A percentile compares a stretch with the other conserved stretches of the same genome.
Conservation (phyloP, 1,140 invertebrate species). For the Thrips palmi region DNA sequence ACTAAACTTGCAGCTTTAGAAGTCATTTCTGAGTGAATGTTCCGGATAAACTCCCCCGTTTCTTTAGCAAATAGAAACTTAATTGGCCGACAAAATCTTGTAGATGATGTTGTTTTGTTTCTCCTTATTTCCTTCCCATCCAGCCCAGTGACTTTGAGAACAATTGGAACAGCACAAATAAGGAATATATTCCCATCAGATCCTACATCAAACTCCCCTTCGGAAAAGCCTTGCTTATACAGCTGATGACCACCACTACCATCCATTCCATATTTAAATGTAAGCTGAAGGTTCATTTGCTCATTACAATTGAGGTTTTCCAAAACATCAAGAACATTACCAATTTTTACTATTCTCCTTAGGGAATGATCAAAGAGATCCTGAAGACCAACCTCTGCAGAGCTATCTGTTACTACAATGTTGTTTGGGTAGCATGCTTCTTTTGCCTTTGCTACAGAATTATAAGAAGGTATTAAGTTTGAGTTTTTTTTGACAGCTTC, state of each 20-base stretch:
- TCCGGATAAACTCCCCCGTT: slow-evolving; percentile 17
- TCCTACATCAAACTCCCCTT: neutral
- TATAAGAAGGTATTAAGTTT: too few species aligned
- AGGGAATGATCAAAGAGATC: too few species aligned
- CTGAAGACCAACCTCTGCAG: too few species aligned
- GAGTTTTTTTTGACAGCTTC: too few species aligned
- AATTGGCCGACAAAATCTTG: slow-evolving; percentile 14
- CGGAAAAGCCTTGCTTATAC: slow-evolving; percentile 7
- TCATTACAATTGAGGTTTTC: too few species aligned
- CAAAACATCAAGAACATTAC: too few species aligned
- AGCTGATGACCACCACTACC: neutral
- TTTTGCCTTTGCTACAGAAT: too few species aligned
- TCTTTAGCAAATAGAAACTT: slow-evolving; percentile 15
- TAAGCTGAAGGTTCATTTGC: neutral
- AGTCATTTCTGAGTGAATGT: slow-evolving; percentile 16
- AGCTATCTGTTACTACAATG: too few species aligned
- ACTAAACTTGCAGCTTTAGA: too few species aligned
- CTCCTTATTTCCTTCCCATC: neutral
- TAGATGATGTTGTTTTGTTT: slow-evolving; percentile 7
- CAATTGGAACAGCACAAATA: neutral
- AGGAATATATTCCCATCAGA: slow-evolving; percentile 2
- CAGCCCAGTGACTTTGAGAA: neutral
- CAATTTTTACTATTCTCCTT: too few species aligned
- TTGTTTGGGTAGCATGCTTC: too few species aligned
- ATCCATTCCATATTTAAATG: slow-evolving; percentile 2